Percentiles rank a stretch among this genome's conserved stretches.
Conservation (phyloP, 2,888 invertebrate genomes). For the Agrochola lychnidis region DNA sequence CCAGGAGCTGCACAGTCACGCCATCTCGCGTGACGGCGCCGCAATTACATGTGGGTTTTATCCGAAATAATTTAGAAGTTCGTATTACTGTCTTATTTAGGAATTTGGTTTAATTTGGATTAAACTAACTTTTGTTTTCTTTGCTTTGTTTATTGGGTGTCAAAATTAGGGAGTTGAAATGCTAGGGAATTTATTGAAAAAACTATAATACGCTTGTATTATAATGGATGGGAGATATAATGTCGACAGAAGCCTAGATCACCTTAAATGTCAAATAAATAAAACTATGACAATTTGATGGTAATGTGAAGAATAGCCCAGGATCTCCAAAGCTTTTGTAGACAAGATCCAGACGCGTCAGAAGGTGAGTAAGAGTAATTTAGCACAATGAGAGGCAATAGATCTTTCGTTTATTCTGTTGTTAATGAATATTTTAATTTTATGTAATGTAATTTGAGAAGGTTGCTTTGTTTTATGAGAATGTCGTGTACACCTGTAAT, state of each 20-base stretch:
- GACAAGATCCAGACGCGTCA: neutral
- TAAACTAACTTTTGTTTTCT: neutral
- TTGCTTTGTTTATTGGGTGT: neutral
- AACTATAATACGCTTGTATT: neutral
- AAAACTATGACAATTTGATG: neutral
- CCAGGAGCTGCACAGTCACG: slow-evolving; percentile 60
- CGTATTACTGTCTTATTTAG: slow-evolving; percentile 10
- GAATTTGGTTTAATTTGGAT: slow-evolving; percentile 26
- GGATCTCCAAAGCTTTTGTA: neutral
- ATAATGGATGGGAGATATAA: neutral
- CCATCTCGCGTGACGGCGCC: slow-evolving; percentile 69
- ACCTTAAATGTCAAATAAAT: neutral
- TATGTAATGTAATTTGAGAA: too few relatives aligned
- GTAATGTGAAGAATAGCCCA: neutral
- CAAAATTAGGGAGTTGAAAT: neutral
- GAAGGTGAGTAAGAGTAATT: neutral
- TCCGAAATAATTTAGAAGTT: slow-evolving; percentile 20
- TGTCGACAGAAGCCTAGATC: neutral
- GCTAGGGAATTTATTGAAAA: neutral
- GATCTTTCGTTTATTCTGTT: neutral
- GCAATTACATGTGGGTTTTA: slow-evolving; percentile 41
- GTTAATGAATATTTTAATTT: too few relatives aligned
- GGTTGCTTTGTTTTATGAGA: too few relatives aligned
- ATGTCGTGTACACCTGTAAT: too few relatives aligned
- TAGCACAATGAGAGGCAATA: neutral